Percentiles rank a stretch among this genome's conserved stretches.
Conservation (phyloP, 2,888 invertebrate species). For the Folsomia candida region DNA sequence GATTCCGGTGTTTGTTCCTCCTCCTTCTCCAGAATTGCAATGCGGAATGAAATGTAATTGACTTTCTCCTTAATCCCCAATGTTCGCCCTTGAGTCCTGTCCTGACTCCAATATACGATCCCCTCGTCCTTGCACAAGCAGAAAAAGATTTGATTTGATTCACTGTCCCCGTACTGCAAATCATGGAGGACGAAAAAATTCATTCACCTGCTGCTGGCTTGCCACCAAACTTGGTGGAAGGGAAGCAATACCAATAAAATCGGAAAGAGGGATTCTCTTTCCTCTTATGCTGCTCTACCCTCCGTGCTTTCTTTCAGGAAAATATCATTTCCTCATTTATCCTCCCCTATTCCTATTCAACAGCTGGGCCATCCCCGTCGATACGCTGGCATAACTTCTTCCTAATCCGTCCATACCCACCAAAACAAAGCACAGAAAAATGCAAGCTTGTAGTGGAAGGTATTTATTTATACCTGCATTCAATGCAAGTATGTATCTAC, state of each 20-base stretch:
- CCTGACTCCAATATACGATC: background rate
- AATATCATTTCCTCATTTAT: conserved; percentile 22
- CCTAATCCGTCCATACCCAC: too few species aligned
- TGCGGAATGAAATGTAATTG: conserved; percentile 15
- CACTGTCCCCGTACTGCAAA: background rate
- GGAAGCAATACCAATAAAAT: conserved; percentile 15
- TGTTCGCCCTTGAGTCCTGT: background rate
- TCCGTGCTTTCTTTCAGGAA: background rate
- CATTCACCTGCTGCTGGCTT: conserved; percentile 2
- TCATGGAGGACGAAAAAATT: too few species aligned
- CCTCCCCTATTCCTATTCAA: conserved; percentile 3
- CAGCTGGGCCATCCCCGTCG: background rate
- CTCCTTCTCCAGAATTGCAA: background rate
- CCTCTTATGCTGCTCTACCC: background rate
- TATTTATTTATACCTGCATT: too few species aligned
- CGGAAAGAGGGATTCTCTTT: conserved; percentile 8
- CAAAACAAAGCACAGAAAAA: too few species aligned
- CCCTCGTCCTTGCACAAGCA: background rate
- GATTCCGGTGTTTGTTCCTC: background rate
- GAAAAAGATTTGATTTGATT: conserved; percentile 1
- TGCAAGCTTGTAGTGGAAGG: too few species aligned
- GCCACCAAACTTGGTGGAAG: background rate
- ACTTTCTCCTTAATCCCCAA: conserved; percentile 13
- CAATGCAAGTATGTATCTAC: too few species aligned
- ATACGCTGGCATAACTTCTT: too few species aligned